These are phyloP conservation scores for Tautogolabrus adspersus DNA, from an alignment of 2,113 vertebrate species.

Conservation along the genomic window DNA sequence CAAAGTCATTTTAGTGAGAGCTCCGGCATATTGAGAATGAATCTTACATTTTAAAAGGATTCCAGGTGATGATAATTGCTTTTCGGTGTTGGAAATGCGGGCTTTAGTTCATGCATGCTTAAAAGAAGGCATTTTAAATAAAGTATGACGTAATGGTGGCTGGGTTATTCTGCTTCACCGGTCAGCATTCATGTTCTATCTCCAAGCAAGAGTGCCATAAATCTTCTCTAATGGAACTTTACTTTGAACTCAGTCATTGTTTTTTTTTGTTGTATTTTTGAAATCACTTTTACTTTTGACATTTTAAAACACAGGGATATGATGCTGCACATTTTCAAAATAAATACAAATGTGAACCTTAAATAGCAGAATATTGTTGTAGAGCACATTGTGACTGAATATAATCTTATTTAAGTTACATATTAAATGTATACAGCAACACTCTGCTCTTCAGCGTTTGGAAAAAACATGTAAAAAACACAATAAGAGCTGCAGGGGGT, in stretches of 20 bases:
- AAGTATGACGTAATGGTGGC: background rate
- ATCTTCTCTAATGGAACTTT: background rate
- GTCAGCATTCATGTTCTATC: background rate
- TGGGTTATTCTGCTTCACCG: background rate
- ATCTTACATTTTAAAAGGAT: slow-evolving; percentile 18
- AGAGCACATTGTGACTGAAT: background rate
- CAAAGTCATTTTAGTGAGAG: background rate
- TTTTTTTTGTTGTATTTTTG: background rate
- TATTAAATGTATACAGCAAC: too few relatives aligned
- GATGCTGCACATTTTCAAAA: background rate
- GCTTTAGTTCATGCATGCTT: slow-evolving; percentile 12
- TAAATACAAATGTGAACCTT: background rate
- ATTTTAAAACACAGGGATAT: background rate
- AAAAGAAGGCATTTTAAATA: background rate
- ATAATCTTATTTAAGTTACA: background rate
- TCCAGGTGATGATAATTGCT: background rate
- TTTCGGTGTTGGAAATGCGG: slow-evolving; percentile 8
- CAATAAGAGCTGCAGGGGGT: background rate
- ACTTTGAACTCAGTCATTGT: background rate
- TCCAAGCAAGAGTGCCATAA: background rate
- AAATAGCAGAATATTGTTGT: background rate
- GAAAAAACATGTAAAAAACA: background rate
- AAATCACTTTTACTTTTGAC: background rate
- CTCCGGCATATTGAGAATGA: slow-evolving; percentile 5
- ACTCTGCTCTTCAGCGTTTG: background rate